Conservation (phyloP, 2,113 vertebrate genomes). For the Tragulus kanchil region DNA sequence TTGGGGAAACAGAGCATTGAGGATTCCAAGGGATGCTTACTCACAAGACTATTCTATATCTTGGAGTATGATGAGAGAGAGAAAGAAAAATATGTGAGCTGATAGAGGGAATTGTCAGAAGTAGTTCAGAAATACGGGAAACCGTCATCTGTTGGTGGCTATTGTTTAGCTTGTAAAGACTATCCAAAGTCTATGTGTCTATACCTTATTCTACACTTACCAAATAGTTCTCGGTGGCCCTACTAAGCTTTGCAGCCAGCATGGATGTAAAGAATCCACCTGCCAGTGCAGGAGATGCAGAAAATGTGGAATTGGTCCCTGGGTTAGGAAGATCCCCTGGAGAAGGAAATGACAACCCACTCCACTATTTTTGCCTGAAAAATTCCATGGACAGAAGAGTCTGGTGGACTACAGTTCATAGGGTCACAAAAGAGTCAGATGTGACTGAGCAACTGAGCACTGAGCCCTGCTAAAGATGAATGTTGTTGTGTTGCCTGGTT, state of each 20-base stretch:
- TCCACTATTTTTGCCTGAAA: not conserved
- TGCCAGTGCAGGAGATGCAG: not conserved
- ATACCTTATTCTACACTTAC: not conserved
- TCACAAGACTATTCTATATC: not conserved
- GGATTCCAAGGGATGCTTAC: not conserved
- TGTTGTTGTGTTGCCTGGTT: not conserved
- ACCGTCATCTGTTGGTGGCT: not conserved
- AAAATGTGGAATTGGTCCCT: not conserved
- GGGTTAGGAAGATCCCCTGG: not conserved
- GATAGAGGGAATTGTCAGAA: not conserved
- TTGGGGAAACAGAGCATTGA: not conserved
- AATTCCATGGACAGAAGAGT: not conserved
- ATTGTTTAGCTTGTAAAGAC: not conserved
- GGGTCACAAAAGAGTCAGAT: not conserved
- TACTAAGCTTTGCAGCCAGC: not conserved
- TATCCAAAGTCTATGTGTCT: not conserved
- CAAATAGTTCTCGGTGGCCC: not conserved
- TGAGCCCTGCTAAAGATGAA: not conserved
- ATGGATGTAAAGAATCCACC: fast-evolving
- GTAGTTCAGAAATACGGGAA: not conserved
- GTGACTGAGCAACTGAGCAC: not conserved
- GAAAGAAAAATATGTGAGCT: not conserved
- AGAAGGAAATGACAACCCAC: not conserved
- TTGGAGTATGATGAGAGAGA: too few species aligned
- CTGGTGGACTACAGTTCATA: not conserved